Evolutionary conservation across 2,888 invertebrate species (phyloP).

Genomic region (Mesoligia furuncula): DNA sequence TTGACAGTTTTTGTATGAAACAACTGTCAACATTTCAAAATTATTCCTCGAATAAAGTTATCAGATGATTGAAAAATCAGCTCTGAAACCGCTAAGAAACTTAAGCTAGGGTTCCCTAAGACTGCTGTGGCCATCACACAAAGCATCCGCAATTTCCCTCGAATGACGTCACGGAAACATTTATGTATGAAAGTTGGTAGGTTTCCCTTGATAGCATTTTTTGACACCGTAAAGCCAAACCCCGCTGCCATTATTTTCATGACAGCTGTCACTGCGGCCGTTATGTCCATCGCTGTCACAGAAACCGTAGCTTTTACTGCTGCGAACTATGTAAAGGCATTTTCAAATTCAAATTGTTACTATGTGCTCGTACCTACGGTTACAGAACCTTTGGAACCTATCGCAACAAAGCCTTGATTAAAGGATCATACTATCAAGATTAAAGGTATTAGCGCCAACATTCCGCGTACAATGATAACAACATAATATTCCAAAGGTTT

Average conservation of each 20-base stretch:
- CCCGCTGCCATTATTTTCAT: not conserved
- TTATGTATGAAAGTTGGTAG: not conserved
- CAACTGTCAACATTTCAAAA: too few relatives aligned
- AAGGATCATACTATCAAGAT: slow-evolving; percentile 22
- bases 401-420: slow-evolving; percentile 18
- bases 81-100: not conserved
- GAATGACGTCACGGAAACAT: not conserved
- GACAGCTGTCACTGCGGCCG: not conserved
- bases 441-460: slow-evolving; percentile 25
- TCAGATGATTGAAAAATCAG: too few relatives aligned
- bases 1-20: too few relatives aligned
- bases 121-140: not conserved
- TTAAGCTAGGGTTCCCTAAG: not conserved
- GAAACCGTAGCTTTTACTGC: not conserved
- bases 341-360: not conserved
- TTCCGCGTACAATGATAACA: slow-evolving; percentile 12
- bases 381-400: slow-evolving; percentile 9
- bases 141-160: not conserved
- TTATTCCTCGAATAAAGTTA: too few relatives aligned
- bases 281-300: not conserved
- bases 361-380: not conserved
- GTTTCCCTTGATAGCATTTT: not conserved
- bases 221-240: not conserved
- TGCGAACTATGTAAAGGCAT: not conserved
- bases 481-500: not conserved